These are phyloP conservation scores for Distichodus sexfasciatus DNA, from an alignment of 2,797 vertebrate species.

Conservation along the genomic window DNA sequence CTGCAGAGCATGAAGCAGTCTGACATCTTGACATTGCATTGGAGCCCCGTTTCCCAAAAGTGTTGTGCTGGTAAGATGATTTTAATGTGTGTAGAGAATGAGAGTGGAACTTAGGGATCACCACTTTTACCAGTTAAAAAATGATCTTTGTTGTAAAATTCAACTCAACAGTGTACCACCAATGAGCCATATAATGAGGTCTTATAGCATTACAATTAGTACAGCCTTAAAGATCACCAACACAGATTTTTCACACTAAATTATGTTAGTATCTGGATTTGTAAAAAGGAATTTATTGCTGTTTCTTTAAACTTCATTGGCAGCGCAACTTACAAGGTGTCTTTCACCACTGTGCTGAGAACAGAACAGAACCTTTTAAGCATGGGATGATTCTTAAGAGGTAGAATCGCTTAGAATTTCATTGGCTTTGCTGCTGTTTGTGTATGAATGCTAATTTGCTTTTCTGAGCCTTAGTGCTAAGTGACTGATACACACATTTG, in stretches of 20 bases:
- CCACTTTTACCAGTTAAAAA: conserved; percentile 15
- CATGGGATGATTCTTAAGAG: too few species aligned
- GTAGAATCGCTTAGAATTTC: too few species aligned
- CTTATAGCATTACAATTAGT: background rate
- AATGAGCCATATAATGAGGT: background rate
- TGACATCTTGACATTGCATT: conserved; percentile 2
- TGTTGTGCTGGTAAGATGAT: conserved; percentile 19
- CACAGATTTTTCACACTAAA: too few species aligned
- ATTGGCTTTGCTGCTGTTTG: background rate
- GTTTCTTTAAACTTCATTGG: too few species aligned
- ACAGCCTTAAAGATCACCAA: too few species aligned
- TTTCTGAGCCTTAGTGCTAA: background rate
- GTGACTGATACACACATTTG: conserved; percentile 8
- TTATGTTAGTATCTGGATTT: too few species aligned
- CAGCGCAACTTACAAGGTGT: too few species aligned
- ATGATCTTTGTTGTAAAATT: background rate
- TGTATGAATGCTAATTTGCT: background rate
- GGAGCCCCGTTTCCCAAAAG: background rate
- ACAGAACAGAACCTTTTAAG: too few species aligned
- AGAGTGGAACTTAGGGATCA: conserved; percentile 2
- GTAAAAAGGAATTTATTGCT: too few species aligned
- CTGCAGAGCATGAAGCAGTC: background rate
- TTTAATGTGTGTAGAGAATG: conserved; percentile 6
- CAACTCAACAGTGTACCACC: background rate
- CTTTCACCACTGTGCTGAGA: too few species aligned